A percentile compares a stretch with the other conserved stretches of the same genome.
Conservation (phyloP, 1,140 invertebrate genomes). For the Tetramorium simillimum region DNA sequence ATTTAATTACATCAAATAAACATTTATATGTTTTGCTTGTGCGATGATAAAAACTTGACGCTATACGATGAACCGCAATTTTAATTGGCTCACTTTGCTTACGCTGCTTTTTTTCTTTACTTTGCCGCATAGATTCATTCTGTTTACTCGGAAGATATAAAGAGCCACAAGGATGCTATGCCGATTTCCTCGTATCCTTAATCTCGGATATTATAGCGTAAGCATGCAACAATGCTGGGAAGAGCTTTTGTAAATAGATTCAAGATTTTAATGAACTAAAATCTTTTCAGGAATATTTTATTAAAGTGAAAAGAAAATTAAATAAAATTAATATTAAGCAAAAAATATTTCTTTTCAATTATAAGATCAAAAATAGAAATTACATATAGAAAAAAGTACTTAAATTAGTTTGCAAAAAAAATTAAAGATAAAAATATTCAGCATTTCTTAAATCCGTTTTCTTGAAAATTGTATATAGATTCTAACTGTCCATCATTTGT, state of each 20-base stretch:
- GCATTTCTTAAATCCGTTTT: no score
- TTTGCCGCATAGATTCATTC: conserved; percentile 9
- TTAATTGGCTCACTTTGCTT: conserved; percentile 31
- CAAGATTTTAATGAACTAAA: not conserved
- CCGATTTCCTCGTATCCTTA: not conserved
- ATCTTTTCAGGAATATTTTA: not conserved
- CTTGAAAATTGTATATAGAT: no score
- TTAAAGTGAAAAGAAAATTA: not conserved
- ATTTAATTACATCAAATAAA: conserved; percentile 56
- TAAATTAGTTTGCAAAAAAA: not conserved
- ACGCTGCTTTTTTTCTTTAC: not conserved
- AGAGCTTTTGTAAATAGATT: not conserved
- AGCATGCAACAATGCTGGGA: not conserved
- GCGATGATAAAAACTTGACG: conserved; percentile 11
- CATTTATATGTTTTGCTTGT: conserved; percentile 24
- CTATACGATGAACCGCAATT: conserved; percentile 1
- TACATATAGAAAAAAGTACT: not conserved
- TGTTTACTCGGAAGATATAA: conserved; percentile 33
- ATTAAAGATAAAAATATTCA: no score
- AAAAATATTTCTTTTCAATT: not conserved
- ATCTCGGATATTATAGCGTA: not conserved
- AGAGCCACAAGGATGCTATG: not conserved
- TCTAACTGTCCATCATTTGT: no score
- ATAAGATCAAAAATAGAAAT: not conserved
- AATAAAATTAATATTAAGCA: not conserved